These are phyloP conservation scores for Deilephila porcellus DNA, from an alignment of 2,888 invertebrate species.

Conservation along the genomic window DNA sequence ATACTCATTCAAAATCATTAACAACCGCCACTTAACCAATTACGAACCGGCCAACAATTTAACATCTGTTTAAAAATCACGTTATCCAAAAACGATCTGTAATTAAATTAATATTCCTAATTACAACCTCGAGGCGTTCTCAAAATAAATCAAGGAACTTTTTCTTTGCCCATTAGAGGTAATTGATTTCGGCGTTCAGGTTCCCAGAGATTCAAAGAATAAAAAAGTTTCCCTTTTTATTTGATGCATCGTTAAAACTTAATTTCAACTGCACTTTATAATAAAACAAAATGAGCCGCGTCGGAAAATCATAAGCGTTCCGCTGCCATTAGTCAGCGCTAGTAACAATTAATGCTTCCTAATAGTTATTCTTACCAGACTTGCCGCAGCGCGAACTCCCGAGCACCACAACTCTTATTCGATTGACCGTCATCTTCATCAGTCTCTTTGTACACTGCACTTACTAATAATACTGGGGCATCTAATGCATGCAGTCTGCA, in stretches of 20 bases:
- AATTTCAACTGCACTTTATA: constrained; percentile 42
- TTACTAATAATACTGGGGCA: constrained; percentile 52
- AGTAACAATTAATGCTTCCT: constrained; percentile 49
- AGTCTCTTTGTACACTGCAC: constrained; percentile 65
- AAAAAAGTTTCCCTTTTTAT: constrained; percentile 37
- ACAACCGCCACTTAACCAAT: constrained; percentile 47
- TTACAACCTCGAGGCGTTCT: constrained; percentile 60
- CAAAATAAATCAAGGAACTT: constrained; percentile 67
- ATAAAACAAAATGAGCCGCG: constrained; percentile 42
- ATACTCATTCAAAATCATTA: constrained; percentile 43
- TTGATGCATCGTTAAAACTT: constrained; percentile 57
- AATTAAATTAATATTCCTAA: constrained; percentile 73
- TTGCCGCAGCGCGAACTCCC: constrained; percentile 90
- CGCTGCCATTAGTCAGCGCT: constrained; percentile 49
- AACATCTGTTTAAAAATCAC: constrained; percentile 52
- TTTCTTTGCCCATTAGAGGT: constrained; percentile 67
- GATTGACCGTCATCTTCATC: constrained; percentile 90
- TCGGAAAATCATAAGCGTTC: constrained; percentile 44
- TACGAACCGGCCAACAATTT: constrained; percentile 43
- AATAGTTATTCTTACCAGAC: constrained; percentile 85
- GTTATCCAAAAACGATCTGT: constrained; percentile 44
- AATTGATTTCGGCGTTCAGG: constrained; percentile 68
- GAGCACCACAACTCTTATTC: constrained; percentile 91
- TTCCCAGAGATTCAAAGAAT: constrained; percentile 27
- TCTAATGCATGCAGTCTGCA: constrained; percentile 50